Evolutionary conservation across 2,797 vertebrate genomes (phyloP), one percentile per base, ranked within the genome.

Genomic region (Taenioides sp.): DNA sequence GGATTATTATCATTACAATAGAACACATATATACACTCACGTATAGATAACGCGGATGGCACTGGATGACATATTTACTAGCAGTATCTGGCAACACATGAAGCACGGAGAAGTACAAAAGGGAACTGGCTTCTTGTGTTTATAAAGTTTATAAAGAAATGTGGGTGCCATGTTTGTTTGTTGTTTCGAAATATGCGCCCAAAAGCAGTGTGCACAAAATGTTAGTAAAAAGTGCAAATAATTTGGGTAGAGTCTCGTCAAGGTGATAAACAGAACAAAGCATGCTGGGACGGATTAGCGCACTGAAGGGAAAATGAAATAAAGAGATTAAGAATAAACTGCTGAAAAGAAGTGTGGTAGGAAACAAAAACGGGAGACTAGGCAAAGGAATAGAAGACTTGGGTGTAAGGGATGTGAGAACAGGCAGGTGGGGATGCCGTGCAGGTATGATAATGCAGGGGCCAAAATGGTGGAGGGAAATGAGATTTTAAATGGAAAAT

Each of bases 261-360:
- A 85, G 82, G 79, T 87, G 85, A 85, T 85, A 84, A 89, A 87
- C 84, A 81, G 80, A 85, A 85, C 80, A 87, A 84, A 86, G 77
- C 84, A 80, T 76, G 84, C 60, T 1, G 27, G 79, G 74, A 80
- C 23, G 60, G 80, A 87, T 86, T 88, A 68, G 22, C 37, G 23
- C 40, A 58, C 57, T 54, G 22, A 73, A 65, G 63, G 54, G 70
- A 52, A 63, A 58, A 81, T 74, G 60, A 74, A 87, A 75, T 71
- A 80, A 81, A 78, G 72, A 78, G 83, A 87, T 83, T 82, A 85
- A 67, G 63, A 28, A 71, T 58, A 71, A 72, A 83, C 79, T 78
- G 71, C 75, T 77, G 69, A 65, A 65, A 65, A 55, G 34, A 73
- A 57, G 69, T 69, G 64, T 70, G 52, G n/a, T n/a, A 67, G 49